Conservation (phyloP, 35 echinoderm and acorn worm species). For the Acanthaster planci region DNA sequence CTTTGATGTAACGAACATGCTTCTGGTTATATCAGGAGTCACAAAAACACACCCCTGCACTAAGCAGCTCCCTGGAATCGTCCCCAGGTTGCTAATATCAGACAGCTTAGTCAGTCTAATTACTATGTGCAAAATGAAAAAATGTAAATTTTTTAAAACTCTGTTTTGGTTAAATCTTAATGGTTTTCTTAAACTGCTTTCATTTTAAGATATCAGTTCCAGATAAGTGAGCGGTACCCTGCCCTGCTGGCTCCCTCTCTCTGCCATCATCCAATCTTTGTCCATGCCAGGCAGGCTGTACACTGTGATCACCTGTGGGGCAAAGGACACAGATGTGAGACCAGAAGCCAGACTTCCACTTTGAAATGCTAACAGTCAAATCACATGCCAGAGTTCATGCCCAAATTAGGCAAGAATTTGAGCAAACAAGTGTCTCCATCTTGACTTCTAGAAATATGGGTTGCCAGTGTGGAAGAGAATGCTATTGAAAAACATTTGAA, state of each 20-base stretch:
- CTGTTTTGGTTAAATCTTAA: not conserved
- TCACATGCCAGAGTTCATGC: conserved; percentile 20
- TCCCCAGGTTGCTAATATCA: no score
- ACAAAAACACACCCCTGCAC: no score
- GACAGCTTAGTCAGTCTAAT: no score
- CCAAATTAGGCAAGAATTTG: not conserved
- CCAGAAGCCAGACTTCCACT: not conserved
- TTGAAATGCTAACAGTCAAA: not conserved
- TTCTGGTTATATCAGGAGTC: no score
- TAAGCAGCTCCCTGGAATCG: no score
- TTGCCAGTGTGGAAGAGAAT: no score
- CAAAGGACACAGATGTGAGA: not conserved
- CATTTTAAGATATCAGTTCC: conserved; percentile 46
- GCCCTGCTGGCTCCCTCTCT: conserved; percentile 64
- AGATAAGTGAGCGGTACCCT: conserved; percentile 89
- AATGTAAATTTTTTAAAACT: not conserved
- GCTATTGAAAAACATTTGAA: no score
- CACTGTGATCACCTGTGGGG: conserved; percentile 78
- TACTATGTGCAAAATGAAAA: no score
- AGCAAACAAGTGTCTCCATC: no score
- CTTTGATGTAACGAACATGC: no score
- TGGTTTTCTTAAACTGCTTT: not conserved
- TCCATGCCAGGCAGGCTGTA: conserved; percentile 93
- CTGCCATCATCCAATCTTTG: conserved; percentile 97
- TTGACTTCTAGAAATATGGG: no score